Conservation (phyloP, 2,888 invertebrate species). For the Flexamia atlantica region DNA sequence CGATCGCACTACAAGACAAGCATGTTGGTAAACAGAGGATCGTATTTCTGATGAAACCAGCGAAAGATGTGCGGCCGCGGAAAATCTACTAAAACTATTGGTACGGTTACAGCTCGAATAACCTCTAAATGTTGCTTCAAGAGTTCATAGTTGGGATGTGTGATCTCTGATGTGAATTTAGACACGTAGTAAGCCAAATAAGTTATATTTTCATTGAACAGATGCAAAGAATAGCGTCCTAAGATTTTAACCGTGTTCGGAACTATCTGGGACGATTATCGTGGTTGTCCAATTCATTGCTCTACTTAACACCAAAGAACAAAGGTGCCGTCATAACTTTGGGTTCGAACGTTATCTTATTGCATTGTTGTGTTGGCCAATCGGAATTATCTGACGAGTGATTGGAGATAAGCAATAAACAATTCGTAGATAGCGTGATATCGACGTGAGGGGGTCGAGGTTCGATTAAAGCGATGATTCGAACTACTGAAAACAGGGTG, state of each 20-base stretch:
- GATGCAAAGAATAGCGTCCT: too few relatives aligned
- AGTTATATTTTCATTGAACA: too few relatives aligned
- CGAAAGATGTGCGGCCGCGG: background rate
- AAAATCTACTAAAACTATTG: background rate
- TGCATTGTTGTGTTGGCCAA: background rate
- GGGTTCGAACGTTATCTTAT: background rate
- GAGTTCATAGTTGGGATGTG: too few relatives aligned
- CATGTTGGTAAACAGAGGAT: conserved; percentile 2
- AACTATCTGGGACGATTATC: too few relatives aligned
- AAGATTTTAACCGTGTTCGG: too few relatives aligned
- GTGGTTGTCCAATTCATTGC: too few relatives aligned
- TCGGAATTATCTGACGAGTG: background rate
- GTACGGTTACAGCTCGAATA: too few relatives aligned
- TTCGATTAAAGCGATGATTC: background rate
- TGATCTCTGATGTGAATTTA: too few relatives aligned
- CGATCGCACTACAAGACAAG: background rate
- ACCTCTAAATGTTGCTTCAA: background rate
- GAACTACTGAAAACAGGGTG: background rate
- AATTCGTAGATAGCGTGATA: background rate
- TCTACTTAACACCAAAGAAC: too few relatives aligned
- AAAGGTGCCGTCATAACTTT: background rate
- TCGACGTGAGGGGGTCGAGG: background rate
- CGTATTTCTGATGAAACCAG: conserved; percentile 6
- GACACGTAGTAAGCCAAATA: too few relatives aligned
- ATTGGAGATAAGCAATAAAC: background rate